phyloP scores from a whole-genome alignment of 1,140 invertebrate genomes.

The Adelges cooleyi region DNA sequence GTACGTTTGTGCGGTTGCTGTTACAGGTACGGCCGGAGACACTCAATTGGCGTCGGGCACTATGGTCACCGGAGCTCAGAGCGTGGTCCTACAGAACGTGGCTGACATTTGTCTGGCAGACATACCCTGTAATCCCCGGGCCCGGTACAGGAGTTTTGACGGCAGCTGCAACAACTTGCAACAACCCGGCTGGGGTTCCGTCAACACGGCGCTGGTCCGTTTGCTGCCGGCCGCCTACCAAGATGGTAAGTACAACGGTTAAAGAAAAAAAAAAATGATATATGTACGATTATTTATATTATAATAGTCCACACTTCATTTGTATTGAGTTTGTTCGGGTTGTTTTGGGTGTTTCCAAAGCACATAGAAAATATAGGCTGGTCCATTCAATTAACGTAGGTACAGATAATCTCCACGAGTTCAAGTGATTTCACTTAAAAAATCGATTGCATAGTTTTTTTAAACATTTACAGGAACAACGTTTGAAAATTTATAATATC shows the following conservation, averaged over 20 bases:
- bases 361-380: no score
- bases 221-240: slow-evolving; percentile 52
- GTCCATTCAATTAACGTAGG: no score
- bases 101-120: slow-evolving; percentile 31
- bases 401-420: no score
- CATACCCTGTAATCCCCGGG: slow-evolving; percentile 28
- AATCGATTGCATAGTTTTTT: no score
- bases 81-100: slow-evolving; percentile 29
- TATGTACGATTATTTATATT: no score
- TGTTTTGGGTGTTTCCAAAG: no score
- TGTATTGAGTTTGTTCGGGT: no score
- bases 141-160: slow-evolving; percentile 51
- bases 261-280: no score
- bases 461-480: no score
- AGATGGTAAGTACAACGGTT: slow-evolving; percentile 49
- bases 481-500: no score
- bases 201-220: slow-evolving; percentile 47
- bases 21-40: neutral
- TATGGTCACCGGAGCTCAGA: slow-evolving; percentile 25
- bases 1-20: neutral
- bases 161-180: slow-evolving; percentile 62
- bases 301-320: no score
- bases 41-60: neutral
- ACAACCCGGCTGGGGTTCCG: slow-evolving; percentile 44
- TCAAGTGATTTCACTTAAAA: no score